Evolutionary conservation across 2,113 vertebrate genomes (phyloP), one percentile per base, ranked within the genome.

Genomic region (Plotosus lineatus): DNA sequence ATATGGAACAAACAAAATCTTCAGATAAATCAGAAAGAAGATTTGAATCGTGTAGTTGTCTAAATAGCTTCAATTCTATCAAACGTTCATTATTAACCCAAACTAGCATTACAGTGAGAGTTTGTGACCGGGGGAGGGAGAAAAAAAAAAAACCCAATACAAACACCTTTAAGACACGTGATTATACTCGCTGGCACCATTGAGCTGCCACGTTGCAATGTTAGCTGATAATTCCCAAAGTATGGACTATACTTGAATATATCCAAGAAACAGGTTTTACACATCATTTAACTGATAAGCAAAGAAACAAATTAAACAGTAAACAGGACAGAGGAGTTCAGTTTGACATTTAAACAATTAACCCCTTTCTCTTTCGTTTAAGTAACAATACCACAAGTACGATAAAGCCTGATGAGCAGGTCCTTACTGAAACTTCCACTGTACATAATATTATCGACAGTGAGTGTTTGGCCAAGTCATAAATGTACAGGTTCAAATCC

Each of bases 401-500:
- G n/a, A n/a, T n/a, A 75, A 83, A 38, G 31, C 69, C 28, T 23
- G 38, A 81, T 31, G 48, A 60, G 51, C 42, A 85, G 38, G 50
- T 73, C 48, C 48, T 71, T 1, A 65, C 0, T 63, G 48, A 10
- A 23, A 44, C 31, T 6, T 28, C 10, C 78, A 78, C 21, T 76
- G 63, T 38, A 73, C 50, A 77, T 17, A 73, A 33, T n/a, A 15
- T 50, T 72, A 86, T 84, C 66, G 66, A 51, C 5, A 36, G 42
- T n/a, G 36, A 76, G 36, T 85, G 46, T 84, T 79, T 86, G 76
- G 31, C 2, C 15, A 82, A 44, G 61, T 77, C 46, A 77, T 76
- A 86, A 4, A 8, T 40, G 28, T 28, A 31, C 58, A 77, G 61
- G 19, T 50, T 61, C 5, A 40, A 8, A 15, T 12, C 51, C 76